Conservation (phyloP, 2,888 invertebrate genomes). For the Macaria notata region DNA sequence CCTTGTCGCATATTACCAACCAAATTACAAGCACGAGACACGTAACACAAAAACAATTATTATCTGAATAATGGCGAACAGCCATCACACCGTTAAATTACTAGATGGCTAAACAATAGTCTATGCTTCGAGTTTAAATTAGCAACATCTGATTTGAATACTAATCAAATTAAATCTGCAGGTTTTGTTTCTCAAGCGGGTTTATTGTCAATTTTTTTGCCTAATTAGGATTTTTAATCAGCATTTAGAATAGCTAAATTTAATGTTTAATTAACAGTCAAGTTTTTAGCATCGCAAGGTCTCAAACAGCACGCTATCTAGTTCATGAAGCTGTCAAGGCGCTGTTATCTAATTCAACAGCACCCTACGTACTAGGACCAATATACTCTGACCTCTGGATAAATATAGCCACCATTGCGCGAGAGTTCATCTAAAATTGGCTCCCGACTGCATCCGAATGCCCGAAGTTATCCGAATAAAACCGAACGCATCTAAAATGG, state of each 20-base stretch:
- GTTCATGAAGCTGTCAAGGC: slow-evolving; percentile 60
- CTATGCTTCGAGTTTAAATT: slow-evolving; percentile 2
- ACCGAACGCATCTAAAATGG: slow-evolving; percentile 68
- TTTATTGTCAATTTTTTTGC: neutral
- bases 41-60: neutral
- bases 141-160: slow-evolving; percentile 2
- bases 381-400: slow-evolving; percentile 43
- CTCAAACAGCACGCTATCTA: slow-evolving; percentile 49
- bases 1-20: no score
- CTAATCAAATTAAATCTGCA: neutral
- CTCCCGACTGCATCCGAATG: slow-evolving; percentile 39
- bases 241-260: slow-evolving; percentile 10
- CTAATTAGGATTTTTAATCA: slow-evolving; percentile 12
- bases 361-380: slow-evolving; percentile 53
- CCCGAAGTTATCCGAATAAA: slow-evolving; percentile 57
- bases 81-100: neutral
- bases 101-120: neutral
- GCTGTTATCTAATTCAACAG: slow-evolving; percentile 65
- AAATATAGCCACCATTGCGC: slow-evolving; percentile 19
- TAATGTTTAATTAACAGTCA: slow-evolving; percentile 32
- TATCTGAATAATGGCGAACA: neutral
- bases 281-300: slow-evolving; percentile 44
- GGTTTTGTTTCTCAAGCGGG: neutral
- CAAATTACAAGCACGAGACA: neutral
- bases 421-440: slow-evolving; percentile 51